Evolutionary conservation across 2,797 vertebrate genomes (phyloP), one percentile per base, ranked within the genome.

Genomic region (Pampus argenteus): DNA sequence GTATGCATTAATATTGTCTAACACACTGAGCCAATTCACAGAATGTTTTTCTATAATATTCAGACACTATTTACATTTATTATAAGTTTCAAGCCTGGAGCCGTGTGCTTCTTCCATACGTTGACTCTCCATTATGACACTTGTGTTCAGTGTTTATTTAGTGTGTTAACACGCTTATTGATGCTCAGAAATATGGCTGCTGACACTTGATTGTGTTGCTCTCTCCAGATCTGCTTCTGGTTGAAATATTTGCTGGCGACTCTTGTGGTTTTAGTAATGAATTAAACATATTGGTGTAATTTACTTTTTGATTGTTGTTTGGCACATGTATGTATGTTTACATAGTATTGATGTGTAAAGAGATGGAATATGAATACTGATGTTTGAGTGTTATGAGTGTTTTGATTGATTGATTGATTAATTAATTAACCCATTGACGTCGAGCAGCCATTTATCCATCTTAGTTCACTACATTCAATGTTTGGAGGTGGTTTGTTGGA

Each of bases 191-290:
- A 57, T 26, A 34, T 11, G 17, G 10, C 44, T 13, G 40, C 40
- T 38, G 29, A n/a, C 1, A 9, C 20, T 34, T 18, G 44, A 36
- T 55, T 2, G 45, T n/a, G 10, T 65, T 54, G 5, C 26, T 45
- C 10, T 2, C 1, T n/a, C 22, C 52, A 56, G 45, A n/a, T 44
- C 38, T 60, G 6, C 47, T 38, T 34, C 14, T 54, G 22, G 18
- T 36, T 59, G 15, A 51, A 51, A 29, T 38, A 22, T 50, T 42
- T 50, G n/a, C 23, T 54, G 25, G n/a, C 28, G 52, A 26, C 45
- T 66, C 9, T 48, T 45, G 8, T 75, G 26, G 15, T 42, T 23
- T 57, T 28, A 10, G 49, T 44, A 22, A 2, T 40, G 15, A 47
- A 29, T 38, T 36, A 4, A 28, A 34, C 28, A 36, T 34, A 10